A percentile compares a stretch with the other conserved stretches of the same genome.
Conservation (phyloP, 1,140 invertebrate genomes). For the Tetranychus cinnabarinus region DNA sequence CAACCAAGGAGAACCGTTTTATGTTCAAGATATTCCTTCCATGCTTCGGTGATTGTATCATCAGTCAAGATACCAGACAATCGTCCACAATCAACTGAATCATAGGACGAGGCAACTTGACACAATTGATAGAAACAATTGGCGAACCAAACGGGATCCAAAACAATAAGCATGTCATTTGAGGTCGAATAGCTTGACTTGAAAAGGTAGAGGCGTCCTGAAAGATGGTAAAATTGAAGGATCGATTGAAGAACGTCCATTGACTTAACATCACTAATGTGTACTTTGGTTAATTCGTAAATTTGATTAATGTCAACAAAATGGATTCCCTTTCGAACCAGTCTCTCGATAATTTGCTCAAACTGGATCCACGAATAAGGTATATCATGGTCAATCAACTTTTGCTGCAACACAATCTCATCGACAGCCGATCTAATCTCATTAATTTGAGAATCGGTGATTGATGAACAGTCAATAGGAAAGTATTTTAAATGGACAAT, state of each 20-base stretch:
- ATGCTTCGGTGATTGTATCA: slow-evolving; percentile 3
- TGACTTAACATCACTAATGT: slow-evolving; percentile 13
- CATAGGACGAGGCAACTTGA: neutral
- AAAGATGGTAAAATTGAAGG: slow-evolving; percentile 24
- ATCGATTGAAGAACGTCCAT: slow-evolving; percentile 20
- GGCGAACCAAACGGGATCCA: slow-evolving; percentile 15
- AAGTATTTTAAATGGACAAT: slow-evolving; percentile 4
- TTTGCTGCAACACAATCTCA: slow-evolving; percentile 1
- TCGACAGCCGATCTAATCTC: neutral
- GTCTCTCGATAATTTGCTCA: slow-evolving; percentile 19
- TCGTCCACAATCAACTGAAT: neutral
- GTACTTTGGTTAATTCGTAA: slow-evolving; percentile 1
- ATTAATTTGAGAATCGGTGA: neutral
- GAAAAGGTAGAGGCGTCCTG: slow-evolving; percentile 13
- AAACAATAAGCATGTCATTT: slow-evolving; percentile 10
- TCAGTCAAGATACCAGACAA: neutral
- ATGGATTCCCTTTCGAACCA: slow-evolving; percentile 18
- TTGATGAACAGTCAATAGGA: slow-evolving; percentile 5
- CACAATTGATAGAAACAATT: slow-evolving; percentile 12
- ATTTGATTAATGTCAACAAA: slow-evolving; percentile 18
- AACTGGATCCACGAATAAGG: slow-evolving; percentile 23
- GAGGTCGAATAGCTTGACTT: neutral
- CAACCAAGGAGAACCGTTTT: slow-evolving; percentile 10
- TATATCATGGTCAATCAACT: slow-evolving; percentile 14
- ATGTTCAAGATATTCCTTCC: slow-evolving; percentile 12